A percentile compares a stretch with the other conserved stretches of the same genome.
Conservation (phyloP, 2,797 vertebrate species). For the Florisuga fusca region DNA sequence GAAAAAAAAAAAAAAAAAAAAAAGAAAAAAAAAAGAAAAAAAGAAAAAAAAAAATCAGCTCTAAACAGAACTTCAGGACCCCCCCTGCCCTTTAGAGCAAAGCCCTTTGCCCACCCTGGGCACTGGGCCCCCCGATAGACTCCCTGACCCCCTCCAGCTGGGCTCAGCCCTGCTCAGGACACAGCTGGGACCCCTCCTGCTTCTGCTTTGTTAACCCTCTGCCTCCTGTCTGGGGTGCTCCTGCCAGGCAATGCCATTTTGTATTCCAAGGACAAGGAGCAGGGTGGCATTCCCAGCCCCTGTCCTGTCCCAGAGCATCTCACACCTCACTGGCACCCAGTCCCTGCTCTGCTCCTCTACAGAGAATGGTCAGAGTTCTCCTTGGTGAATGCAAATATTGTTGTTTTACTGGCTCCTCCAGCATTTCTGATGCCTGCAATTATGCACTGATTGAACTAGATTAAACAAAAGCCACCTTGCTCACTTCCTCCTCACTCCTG, state of each 20-base stretch:
- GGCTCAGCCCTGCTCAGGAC: not conserved
- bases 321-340: fast-evolving
- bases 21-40: too few relatives aligned
- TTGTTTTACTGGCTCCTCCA: not conserved
- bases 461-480: constrained; percentile 65
- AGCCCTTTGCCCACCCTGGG: not conserved
- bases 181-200: not conserved
- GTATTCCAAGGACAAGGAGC: fast-evolving
- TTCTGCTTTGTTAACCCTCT: not conserved
- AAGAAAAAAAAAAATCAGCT: too few relatives aligned
- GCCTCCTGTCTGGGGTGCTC: not conserved
- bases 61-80: fast-evolving
- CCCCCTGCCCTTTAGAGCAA: fast-evolving
- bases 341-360: not conserved
- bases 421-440: not conserved
- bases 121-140: not conserved
- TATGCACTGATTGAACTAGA: constrained; percentile 39
- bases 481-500: not conserved
- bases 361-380: not conserved
- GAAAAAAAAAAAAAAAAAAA: too few relatives aligned
- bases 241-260: fast-evolving
- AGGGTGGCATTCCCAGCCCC: fast-evolving
- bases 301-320: not conserved
- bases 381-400: not conserved
- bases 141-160: not conserved